A percentile compares a stretch with the other conserved stretches of the same genome.
Evolutionary conservation across 2,797 vertebrate genomes (phyloP).

Genomic region (Momotus momota): DNA sequence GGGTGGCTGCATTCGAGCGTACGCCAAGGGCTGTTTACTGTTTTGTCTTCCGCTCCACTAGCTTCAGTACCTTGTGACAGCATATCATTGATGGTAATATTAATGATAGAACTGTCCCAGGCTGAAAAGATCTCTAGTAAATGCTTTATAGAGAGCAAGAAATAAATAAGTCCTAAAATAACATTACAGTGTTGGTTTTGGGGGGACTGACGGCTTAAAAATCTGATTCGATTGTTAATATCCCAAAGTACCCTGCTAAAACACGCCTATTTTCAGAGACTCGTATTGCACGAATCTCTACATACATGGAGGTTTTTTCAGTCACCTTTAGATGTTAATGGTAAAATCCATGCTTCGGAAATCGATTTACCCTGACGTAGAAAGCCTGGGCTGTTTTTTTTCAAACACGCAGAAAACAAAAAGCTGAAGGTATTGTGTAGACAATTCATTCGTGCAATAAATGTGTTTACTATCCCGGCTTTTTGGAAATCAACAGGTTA

Average conservation of each 20-base stretch:
- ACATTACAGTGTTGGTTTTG: background rate
- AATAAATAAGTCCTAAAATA: background rate
- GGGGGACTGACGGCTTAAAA: background rate
- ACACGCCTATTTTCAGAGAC: background rate
- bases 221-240: background rate
- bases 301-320: background rate
- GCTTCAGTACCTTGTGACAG: background rate
- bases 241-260: background rate
- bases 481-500: background rate
- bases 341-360: background rate
- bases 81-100: background rate
- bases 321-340: background rate
- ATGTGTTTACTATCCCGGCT: background rate
- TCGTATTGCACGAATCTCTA: background rate
- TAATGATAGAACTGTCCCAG: background rate
- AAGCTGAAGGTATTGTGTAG: background rate
- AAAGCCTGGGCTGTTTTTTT: background rate
- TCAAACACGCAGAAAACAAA: background rate
- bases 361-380: background rate
- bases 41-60: background rate
- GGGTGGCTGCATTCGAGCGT: background rate
- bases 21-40: background rate
- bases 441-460: background rate
- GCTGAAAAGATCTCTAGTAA: background rate
- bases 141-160: background rate